These are phyloP conservation scores for Cryptotermes secundus DNA, from an alignment of 1,140 invertebrate genomes.

Conservation along the genomic window DNA sequence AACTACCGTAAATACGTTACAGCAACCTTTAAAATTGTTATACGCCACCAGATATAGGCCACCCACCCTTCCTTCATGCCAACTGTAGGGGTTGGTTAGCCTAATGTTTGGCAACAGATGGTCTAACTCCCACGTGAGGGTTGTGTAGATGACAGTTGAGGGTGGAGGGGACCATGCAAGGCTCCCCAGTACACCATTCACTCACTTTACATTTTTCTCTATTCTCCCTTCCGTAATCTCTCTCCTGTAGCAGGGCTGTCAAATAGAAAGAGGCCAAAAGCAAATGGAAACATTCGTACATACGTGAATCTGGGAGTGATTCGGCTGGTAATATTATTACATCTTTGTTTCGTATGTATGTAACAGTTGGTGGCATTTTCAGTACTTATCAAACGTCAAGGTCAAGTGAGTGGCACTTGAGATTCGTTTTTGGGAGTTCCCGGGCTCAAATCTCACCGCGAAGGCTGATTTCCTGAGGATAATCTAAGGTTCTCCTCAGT, in stretches of 20 bases:
- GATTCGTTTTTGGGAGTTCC: too few species aligned
- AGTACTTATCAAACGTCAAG: too few species aligned
- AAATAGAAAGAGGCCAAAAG: background rate
- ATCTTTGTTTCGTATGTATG: too few species aligned
- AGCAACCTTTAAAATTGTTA: background rate
- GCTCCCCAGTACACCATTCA: background rate
- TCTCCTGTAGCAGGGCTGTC: background rate
- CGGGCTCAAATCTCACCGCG: too few species aligned
- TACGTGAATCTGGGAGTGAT: too few species aligned
- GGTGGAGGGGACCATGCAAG: background rate
- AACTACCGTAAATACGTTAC: background rate
- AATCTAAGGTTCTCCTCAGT: too few species aligned
- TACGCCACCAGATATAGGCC: conserved; percentile 13
- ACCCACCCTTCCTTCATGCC: background rate
- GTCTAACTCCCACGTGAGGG: background rate
- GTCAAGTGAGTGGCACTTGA: too few species aligned
- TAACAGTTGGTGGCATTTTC: too few species aligned
- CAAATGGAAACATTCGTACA: background rate
- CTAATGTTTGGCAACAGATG: conserved; percentile 11
- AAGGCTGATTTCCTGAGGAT: too few species aligned
- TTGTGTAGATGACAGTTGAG: background rate
- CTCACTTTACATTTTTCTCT: conserved; percentile 13
- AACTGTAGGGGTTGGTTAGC: background rate
- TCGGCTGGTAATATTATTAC: too few species aligned
- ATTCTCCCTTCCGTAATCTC: background rate